Conservation (phyloP, 2,797 vertebrate species). For the Rhynchotus rufescens region DNA sequence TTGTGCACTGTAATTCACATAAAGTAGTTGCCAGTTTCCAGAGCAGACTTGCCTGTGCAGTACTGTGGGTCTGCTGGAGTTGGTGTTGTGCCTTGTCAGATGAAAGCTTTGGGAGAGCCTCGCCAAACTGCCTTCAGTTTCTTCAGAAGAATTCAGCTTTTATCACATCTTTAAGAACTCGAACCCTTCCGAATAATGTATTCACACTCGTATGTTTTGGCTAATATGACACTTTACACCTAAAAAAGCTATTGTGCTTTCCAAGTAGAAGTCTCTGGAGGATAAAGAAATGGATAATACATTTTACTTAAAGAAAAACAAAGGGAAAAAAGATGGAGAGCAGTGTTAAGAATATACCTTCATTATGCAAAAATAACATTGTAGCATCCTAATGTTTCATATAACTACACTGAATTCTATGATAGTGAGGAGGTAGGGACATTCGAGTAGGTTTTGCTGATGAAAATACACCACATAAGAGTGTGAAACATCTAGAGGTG, state of each 20-base stretch:
- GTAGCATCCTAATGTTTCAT: no score
- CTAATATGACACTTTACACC: neutral
- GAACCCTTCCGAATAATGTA: neutral
- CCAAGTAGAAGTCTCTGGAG: neutral
- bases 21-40: neutral
- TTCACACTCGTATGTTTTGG: neutral
- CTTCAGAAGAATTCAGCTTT: neutral
- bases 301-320: neutral
- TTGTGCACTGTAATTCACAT: neutral
- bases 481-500: neutral
- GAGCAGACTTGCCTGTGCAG: neutral
- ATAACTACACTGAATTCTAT: neutral
- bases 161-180: neutral
- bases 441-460: neutral
- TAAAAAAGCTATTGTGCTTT: neutral
- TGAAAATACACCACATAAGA: neutral
- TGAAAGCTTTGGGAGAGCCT: neutral
- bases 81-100: neutral
- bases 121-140: neutral
- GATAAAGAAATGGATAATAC: neutral
- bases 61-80: neutral
- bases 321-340: neutral
- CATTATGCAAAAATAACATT: neutral
- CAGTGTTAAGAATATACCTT: neutral
- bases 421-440: neutral